These are phyloP conservation scores for Eurois occulta DNA, from an alignment of 2,888 invertebrate species.

Conservation along the genomic window DNA sequence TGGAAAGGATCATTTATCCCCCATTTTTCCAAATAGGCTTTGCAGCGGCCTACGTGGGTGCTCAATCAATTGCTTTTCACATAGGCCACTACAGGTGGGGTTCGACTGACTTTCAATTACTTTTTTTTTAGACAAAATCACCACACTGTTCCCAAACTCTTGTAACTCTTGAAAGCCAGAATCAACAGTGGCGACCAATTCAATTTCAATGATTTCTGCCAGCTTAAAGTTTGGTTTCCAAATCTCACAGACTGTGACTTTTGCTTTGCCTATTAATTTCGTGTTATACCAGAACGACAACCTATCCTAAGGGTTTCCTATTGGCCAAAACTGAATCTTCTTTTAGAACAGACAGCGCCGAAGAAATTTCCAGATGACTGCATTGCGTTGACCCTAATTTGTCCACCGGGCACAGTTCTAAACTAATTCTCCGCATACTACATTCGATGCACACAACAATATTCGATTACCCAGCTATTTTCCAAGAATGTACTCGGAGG, in stretches of 20 bases:
- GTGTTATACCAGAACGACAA: background rate
- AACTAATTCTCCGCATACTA: background rate
- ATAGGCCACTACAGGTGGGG: no score
- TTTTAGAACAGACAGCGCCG: no score
- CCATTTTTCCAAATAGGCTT: background rate
- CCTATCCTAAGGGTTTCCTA: background rate
- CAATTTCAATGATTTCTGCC: background rate
- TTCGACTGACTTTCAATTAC: background rate
- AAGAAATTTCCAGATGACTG: background rate
- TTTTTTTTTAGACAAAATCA: background rate
- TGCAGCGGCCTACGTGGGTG: background rate
- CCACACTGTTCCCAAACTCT: background rate
- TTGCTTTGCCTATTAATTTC: background rate
- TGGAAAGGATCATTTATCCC: background rate
- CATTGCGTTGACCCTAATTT: background rate
- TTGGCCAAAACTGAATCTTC: no score
- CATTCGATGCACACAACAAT: conserved; percentile 14
- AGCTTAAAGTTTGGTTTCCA: background rate
- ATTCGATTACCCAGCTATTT: conserved; percentile 52
- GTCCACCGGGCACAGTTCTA: background rate
- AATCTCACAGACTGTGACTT: background rate
- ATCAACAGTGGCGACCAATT: background rate
- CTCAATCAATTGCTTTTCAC: background rate
- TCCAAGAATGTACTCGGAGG: conserved; percentile 43
- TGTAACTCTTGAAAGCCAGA: background rate